Evolutionary conservation across 2,797 vertebrate genomes (phyloP).

Genomic region (Hyperoplus lanceolatus): DNA sequence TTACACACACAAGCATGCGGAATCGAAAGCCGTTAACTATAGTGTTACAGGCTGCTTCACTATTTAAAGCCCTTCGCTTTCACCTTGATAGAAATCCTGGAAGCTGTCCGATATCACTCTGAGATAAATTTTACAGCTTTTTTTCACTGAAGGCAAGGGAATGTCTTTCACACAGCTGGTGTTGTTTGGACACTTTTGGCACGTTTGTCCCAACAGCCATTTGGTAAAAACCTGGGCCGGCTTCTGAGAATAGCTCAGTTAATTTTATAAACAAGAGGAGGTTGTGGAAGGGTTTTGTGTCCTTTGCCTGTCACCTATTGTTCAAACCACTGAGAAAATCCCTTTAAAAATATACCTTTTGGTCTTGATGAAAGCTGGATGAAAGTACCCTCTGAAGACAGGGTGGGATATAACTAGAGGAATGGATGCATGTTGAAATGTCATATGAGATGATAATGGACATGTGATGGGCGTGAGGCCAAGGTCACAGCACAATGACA

Average conservation of each 20-base stretch:
- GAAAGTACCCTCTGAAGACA: slow-evolving; percentile 57
- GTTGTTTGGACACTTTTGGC: neutral
- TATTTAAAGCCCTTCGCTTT: slow-evolving; percentile 48
- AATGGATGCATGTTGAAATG: slow-evolving; percentile 61
- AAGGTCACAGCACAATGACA: slow-evolving; percentile 31
- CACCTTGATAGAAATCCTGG: slow-evolving; percentile 48
- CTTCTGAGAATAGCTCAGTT: slow-evolving; percentile 20
- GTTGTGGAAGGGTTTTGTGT: neutral
- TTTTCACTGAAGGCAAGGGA: neutral
- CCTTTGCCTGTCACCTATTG: slow-evolving; percentile 24
- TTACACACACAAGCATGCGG: slow-evolving; percentile 23
- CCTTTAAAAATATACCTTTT: slow-evolving; percentile 46
- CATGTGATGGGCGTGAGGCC: slow-evolving; percentile 39
- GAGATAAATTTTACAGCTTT: slow-evolving; percentile 23
- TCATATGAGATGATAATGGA: slow-evolving; percentile 57
- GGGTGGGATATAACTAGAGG: slow-evolving; percentile 6
- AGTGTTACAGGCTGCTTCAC: slow-evolving; percentile 22
- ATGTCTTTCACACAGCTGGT: slow-evolving; percentile 14
- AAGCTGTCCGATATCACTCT: slow-evolving; percentile 27
- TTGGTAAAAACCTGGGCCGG: slow-evolving; percentile 3
- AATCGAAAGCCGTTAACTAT: slow-evolving; percentile 43
- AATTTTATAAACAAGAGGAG: slow-evolving; percentile 1
- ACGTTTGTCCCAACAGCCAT: slow-evolving; percentile 1
- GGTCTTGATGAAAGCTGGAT: slow-evolving; percentile 74
- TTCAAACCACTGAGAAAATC: slow-evolving; percentile 7